Percentiles rank a stretch among this genome's conserved stretches.
These are phyloP conservation scores for Plodia interpunctella DNA, from an alignment of 1,140 invertebrate genomes.

Conservation along the genomic window DNA sequence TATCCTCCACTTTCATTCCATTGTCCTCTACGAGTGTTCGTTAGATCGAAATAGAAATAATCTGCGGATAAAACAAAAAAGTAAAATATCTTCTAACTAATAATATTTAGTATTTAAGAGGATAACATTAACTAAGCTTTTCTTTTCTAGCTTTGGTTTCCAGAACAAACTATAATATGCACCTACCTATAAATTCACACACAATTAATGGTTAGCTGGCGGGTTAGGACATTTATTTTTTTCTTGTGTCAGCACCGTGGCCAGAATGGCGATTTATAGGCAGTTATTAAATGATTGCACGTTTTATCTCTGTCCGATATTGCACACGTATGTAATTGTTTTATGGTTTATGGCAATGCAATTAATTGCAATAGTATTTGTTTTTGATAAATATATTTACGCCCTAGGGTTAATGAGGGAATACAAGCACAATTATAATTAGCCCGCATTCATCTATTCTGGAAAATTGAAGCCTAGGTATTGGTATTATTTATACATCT, in stretches of 20 bases:
- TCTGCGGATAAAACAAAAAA: too few species aligned
- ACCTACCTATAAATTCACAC: neutral
- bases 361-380: neutral
- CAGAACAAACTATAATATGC: neutral
- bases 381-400: neutral
- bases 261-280: neutral
- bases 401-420: neutral
- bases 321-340: conserved; percentile 5
- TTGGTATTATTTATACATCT: too few species aligned
- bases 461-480: too few species aligned
- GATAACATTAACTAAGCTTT: too few species aligned
- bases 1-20: conserved; percentile 29
- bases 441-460: too few species aligned
- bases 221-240: conserved; percentile 4
- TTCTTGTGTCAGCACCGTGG: neutral
- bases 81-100: too few species aligned
- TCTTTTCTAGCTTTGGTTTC: too few species aligned
- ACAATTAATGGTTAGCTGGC: neutral
- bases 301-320: neutral
- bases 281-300: conserved; percentile 2
- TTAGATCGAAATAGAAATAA: conserved; percentile 26
- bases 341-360: neutral
- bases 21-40: conserved; percentile 30
- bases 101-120: too few species aligned
- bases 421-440: too few species aligned